Percentiles rank a stretch among this genome's conserved stretches.
phyloP scores from a whole-genome alignment of 2,797 vertebrate species.

The Hyperoplus immaculatus region DNA sequence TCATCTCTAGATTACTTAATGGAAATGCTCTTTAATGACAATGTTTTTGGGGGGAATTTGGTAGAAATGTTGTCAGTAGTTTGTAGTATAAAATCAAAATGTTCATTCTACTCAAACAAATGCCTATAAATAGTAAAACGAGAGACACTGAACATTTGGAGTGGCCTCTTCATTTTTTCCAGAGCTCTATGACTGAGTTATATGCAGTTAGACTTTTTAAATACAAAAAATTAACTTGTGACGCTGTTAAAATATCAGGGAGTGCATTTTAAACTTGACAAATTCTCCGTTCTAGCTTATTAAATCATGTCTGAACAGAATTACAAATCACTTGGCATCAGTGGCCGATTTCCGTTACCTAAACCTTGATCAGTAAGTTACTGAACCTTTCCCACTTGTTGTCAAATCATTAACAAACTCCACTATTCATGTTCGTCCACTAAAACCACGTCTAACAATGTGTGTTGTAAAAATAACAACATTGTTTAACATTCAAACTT shows the following conservation, averaged over 20 bases:
- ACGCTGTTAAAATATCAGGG: neutral
- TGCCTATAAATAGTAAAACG: too few species aligned
- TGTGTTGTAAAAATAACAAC: constrained; percentile 55
- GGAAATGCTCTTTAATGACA: too few species aligned
- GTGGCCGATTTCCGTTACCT: neutral
- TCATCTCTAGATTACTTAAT: too few species aligned
- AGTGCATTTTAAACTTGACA: neutral
- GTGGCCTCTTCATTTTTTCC: too few species aligned
- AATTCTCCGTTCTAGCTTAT: neutral
- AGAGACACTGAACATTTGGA: too few species aligned
- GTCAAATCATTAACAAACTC: constrained; percentile 57
- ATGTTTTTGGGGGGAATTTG: too few species aligned
- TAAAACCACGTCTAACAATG: constrained; percentile 53
- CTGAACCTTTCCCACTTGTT: constrained; percentile 4
- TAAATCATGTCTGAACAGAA: neutral
- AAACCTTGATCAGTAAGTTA: neutral
- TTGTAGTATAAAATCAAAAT: too few species aligned
- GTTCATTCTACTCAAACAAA: too few species aligned
- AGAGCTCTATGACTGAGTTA: too few species aligned
- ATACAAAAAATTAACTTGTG: neutral
- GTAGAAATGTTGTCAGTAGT: too few species aligned
- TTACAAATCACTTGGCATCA: neutral
- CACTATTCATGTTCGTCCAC: constrained; percentile 42
- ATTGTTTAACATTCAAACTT: constrained; percentile 9
- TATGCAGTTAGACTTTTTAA: too few species aligned